Base-by-base conservation (phyloP, 2,797 vertebrate genomes). In the Paedocypris micromegethes region DNA sequence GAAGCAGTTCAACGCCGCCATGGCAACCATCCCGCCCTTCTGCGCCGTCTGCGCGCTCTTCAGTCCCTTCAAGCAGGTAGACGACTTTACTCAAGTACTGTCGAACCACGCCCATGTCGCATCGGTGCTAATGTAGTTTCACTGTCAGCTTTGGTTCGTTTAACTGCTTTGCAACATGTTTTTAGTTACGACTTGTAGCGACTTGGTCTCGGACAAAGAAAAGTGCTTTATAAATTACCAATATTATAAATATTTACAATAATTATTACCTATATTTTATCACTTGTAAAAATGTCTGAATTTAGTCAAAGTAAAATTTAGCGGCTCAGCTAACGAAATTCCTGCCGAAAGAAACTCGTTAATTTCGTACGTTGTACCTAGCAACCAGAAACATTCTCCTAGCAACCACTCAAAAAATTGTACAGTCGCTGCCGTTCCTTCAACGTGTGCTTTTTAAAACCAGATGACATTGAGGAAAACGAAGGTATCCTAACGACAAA, bases 21-120 rank as follows among this genome's bases (percentile, higher is more conserved):
- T 94, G 9, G 91, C 95, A 0, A 86, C 86, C 4, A 86, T 91
- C 0, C 86, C 94, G 72, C 97, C 97, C 0, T 87, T 92, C 86
- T 99, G 97, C 42, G 93, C 96, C 57, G 78, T 99, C 78, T 99
- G 97, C 49, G 91, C 89, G 1, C 90, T 99, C 46, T 98, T 99
- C 82, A 94, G 91, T 74, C 92, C 94, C 0, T 97, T 93, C n/a
- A 85, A 85, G 39, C 92, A 92, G 95, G 96, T 98, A 89, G 23
- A 37, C 5, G 5, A 5, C 47, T 6, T 4, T 3, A 40, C 7
- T 6, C 47, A 60, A 6, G n/a, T 5, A n/a, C 45, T 9, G 43
- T 8, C 4, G 43, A 0, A 2, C 0, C 9, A 61, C 9, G 9
- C 38, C 50, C 9, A 6, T n/a, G 8, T 9, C 9, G 4, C 9